phyloP scores from a whole-genome alignment of 1,140 invertebrate species.

The Lasioglossum albipes region DNA sequence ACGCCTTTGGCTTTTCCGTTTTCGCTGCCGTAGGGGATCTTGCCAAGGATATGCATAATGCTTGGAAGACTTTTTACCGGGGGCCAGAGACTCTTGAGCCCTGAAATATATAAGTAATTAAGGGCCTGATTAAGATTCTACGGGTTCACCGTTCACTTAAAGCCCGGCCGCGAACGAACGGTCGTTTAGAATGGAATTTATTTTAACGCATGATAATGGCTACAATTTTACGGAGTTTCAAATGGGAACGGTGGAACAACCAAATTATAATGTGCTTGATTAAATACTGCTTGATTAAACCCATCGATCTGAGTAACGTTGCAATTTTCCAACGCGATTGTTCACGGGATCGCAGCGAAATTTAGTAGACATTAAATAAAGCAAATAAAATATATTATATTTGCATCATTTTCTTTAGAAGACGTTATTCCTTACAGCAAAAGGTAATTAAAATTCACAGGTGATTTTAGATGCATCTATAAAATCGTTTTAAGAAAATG shows the following conservation, averaged over 20 bases:
- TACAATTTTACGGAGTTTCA: neutral
- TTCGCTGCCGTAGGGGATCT: constrained; percentile 66
- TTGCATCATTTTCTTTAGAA: too few species aligned
- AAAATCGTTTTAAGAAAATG: too few species aligned
- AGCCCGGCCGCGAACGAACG: neutral
- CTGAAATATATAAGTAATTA: constrained; percentile 70
- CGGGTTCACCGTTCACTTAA: neutral
- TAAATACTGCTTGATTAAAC: neutral
- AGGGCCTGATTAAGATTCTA: constrained; percentile 34
- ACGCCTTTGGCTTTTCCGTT: constrained; percentile 71
- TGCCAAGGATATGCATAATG: constrained; percentile 70
- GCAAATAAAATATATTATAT: too few species aligned
- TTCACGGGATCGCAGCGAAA: too few species aligned
- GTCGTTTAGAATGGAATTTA: constrained; percentile 12
- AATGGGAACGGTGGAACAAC: neutral
- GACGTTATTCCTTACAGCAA: too few species aligned
- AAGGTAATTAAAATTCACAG: too few species aligned
- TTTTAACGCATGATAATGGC: neutral
- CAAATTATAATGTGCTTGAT: neutral
- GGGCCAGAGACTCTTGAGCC: constrained; percentile 6
- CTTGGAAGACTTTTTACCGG: constrained; percentile 62
- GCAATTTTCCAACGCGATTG: too few species aligned
- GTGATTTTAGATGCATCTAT: too few species aligned
- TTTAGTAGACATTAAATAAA: too few species aligned
- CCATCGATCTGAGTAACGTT: too few species aligned